phyloP scores from a whole-genome alignment of 2,888 invertebrate genomes.

The Callosobruchus maculatus region DNA sequence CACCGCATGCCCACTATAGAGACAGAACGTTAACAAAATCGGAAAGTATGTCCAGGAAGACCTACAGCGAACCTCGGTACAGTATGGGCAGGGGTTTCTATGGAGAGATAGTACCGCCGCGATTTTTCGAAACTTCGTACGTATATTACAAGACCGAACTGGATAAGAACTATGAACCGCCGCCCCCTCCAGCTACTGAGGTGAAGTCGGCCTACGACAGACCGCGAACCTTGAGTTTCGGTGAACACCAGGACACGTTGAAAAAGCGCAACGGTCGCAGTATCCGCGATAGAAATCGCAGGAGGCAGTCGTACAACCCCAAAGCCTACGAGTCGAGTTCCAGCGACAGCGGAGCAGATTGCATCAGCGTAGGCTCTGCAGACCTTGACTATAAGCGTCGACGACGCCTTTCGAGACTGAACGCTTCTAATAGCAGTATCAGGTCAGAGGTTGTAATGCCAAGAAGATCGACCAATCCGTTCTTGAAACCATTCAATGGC shows the following conservation, averaged over 20 bases:
- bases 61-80: conserved; percentile 36
- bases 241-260: conserved; percentile 34
- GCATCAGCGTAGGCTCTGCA: conserved; percentile 46
- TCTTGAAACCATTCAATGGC: conserved; percentile 44
- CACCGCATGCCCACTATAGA: conserved; percentile 30
- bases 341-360: conserved; percentile 48
- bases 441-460: conserved; percentile 41
- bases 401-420: conserved; percentile 41
- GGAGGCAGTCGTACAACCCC: conserved; percentile 58
- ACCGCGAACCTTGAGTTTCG: conserved; percentile 37
- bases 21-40: conserved; percentile 47
- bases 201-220: conserved; percentile 20
- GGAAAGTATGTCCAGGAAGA: conserved; percentile 47
- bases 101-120: not conserved
- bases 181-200: not conserved
- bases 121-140: conserved; percentile 37
- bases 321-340: conserved; percentile 55
- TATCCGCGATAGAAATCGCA: conserved; percentile 54
- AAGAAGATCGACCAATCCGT: conserved; percentile 37
- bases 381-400: conserved; percentile 48
- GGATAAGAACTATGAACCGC: conserved; percentile 15
- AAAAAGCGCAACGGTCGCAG: conserved; percentile 46
- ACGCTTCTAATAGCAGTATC: conserved; percentile 46
- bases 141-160: conserved; percentile 37
- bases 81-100: conserved; percentile 8